These are phyloP conservation scores for Lophura nycthemera DNA, from an alignment of 2,113 vertebrate genomes.

Conservation along the genomic window DNA sequence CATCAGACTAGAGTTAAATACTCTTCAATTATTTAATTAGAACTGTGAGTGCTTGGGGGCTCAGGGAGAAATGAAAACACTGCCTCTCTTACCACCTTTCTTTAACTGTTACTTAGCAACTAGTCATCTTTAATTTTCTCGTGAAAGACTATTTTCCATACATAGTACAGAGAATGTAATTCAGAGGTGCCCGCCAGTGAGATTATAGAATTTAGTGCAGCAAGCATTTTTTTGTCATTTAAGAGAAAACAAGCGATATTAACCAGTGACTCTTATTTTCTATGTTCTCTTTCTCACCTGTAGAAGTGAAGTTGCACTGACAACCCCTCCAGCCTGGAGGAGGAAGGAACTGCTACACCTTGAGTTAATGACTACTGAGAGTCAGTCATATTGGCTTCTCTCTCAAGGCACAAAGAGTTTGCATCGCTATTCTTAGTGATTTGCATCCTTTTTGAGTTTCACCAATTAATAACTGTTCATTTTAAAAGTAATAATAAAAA, in stretches of 20 bases:
- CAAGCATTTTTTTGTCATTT: neutral
- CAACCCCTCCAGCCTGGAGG: neutral
- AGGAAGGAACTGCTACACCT: neutral
- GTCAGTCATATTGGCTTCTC: neutral
- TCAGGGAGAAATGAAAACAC: neutral
- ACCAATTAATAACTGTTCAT: neutral
- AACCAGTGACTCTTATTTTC: neutral
- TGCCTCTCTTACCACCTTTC: neutral
- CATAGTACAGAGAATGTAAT: neutral
- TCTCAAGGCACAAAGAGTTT: neutral
- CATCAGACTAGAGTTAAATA: neutral
- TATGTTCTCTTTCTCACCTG: neutral
- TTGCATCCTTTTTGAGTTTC: neutral
- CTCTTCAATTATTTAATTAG: neutral
- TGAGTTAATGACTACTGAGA: neutral
- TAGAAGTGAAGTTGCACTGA: neutral
- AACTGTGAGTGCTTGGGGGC: accelerated
- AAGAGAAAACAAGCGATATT: neutral
- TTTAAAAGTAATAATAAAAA: neutral
- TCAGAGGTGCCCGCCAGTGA: neutral
- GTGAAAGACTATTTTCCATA: neutral
- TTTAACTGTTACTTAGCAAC: neutral
- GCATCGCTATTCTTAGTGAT: neutral
- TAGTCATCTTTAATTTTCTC: neutral
- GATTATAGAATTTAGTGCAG: neutral